Percentiles rank a stretch among this genome's conserved stretches.
phyloP scores from a whole-genome alignment of 2,113 vertebrate species.

The Glaucidium brasilianum region DNA sequence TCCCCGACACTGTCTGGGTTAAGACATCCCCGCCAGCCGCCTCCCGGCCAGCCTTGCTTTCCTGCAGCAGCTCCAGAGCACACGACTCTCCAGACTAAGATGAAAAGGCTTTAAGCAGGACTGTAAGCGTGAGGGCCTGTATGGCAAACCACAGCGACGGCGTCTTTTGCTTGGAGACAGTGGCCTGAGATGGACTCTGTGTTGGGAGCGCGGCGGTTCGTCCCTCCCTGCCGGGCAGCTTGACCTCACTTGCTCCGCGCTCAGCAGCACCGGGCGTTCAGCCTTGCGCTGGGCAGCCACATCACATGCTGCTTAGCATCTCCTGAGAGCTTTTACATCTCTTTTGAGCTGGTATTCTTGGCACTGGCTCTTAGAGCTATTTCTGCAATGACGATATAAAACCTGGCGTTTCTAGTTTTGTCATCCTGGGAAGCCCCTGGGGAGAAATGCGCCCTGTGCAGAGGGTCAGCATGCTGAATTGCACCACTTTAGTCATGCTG shows the following conservation, averaged over 20 bases:
- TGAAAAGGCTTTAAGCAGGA: background rate
- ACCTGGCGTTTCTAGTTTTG: background rate
- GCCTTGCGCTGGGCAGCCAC: background rate
- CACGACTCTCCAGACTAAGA: rapidly evolving
- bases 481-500: rapidly evolving
- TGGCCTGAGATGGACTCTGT: background rate
- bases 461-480: background rate
- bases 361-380: background rate
- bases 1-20: rapidly evolving
- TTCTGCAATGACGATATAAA: background rate
- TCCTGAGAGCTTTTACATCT: background rate
- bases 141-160: rapidly evolving
- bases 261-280: background rate
- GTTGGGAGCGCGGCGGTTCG: rapidly evolving
- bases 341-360: background rate
- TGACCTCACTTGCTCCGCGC: background rate
- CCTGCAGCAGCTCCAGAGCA: background rate
- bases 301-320: background rate
- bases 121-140: rapidly evolving
- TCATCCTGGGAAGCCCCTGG: rapidly evolving
- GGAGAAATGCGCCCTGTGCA: rapidly evolving
- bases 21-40: rapidly evolving
- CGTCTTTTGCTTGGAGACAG: background rate
- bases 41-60: background rate
- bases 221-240: background rate